Percentiles rank a stretch among this genome's conserved stretches.
These are phyloP conservation scores for Xanthorhoe designata DNA, from an alignment of 2,888 invertebrate species.

Conservation along the genomic window DNA sequence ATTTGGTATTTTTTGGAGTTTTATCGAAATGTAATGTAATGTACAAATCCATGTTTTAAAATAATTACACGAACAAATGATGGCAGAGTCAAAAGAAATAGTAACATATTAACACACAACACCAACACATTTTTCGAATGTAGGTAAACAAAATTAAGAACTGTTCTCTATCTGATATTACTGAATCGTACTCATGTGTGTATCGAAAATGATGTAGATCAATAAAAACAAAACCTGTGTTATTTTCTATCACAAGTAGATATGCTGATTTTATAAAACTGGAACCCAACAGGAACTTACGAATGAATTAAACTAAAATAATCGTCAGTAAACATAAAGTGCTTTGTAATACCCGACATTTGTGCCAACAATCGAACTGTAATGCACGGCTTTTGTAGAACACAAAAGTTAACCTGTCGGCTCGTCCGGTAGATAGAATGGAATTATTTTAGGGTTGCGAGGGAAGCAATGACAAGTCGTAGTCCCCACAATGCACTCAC, in stretches of 20 bases:
- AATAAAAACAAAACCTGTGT: too few relatives aligned
- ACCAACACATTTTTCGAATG: too few relatives aligned
- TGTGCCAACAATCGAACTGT: conserved; percentile 82
- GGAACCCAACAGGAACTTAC: conserved; percentile 50
- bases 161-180: too few relatives aligned
- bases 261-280: conserved; percentile 7
- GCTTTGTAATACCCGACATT: conserved; percentile 82
- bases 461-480: conserved; percentile 82
- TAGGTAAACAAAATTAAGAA: too few relatives aligned
- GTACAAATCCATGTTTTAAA: too few relatives aligned
- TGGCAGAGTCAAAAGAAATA: too few relatives aligned
- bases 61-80: too few relatives aligned
- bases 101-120: too few relatives aligned
- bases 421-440: conserved; percentile 76
- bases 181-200: too few relatives aligned
- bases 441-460: conserved; percentile 83
- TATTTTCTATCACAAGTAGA: too few relatives aligned
- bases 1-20: conserved; percentile 8
- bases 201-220: too few relatives aligned
- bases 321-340: conserved; percentile 72
- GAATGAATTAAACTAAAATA: conserved; percentile 62
- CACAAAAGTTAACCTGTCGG: conserved; percentile 85
- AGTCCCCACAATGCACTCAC: conserved; percentile 73
- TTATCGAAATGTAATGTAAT: background rate
- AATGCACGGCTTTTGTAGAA: conserved; percentile 81